A percentile compares a stretch with the other conserved stretches of the same genome.
Conservation (phyloP, 2,797 vertebrate genomes). For the Antennarius maculatus region DNA sequence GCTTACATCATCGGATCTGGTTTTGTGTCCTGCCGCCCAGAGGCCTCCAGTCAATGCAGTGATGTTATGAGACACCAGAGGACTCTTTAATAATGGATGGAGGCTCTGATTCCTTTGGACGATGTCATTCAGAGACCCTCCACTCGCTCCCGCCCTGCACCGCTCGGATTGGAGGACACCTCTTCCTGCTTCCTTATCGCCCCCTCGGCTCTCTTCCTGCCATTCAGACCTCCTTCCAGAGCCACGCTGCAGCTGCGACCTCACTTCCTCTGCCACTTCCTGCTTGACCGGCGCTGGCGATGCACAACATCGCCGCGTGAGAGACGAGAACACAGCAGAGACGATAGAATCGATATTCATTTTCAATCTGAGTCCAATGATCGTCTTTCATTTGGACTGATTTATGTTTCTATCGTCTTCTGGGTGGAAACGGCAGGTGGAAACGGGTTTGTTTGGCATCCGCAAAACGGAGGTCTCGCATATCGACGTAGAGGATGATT, state of each 20-base stretch:
- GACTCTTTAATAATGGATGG: conserved; percentile 66
- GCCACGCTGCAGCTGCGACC: conserved; percentile 53
- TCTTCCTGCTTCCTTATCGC: conserved; percentile 64
- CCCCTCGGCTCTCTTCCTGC: conserved; percentile 59
- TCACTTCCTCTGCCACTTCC: conserved; percentile 70
- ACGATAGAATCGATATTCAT: background rate
- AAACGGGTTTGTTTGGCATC: too few relatives aligned
- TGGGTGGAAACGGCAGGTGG: too few relatives aligned
- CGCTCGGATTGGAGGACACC: conserved; percentile 38
- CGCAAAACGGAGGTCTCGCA: too few relatives aligned
- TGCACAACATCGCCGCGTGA: background rate
- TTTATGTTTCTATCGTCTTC: too few relatives aligned
- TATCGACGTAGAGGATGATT: too few relatives aligned
- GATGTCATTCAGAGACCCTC: conserved; percentile 55
- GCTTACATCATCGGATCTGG: too few relatives aligned
- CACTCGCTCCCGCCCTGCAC: conserved; percentile 4
- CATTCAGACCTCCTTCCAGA: conserved; percentile 59
- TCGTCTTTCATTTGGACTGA: background rate
- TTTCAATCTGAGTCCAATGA: too few relatives aligned
- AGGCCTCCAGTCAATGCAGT: conserved; percentile 10
- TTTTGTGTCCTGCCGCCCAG: too few relatives aligned
- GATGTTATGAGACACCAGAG: conserved; percentile 32
- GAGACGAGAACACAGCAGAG: background rate
- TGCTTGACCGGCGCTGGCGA: conserved; percentile 46
- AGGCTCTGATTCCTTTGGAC: conserved; percentile 51